These are phyloP conservation scores for Thymelicus lineola DNA, from an alignment of 2,888 invertebrate genomes.

Conservation along the genomic window DNA sequence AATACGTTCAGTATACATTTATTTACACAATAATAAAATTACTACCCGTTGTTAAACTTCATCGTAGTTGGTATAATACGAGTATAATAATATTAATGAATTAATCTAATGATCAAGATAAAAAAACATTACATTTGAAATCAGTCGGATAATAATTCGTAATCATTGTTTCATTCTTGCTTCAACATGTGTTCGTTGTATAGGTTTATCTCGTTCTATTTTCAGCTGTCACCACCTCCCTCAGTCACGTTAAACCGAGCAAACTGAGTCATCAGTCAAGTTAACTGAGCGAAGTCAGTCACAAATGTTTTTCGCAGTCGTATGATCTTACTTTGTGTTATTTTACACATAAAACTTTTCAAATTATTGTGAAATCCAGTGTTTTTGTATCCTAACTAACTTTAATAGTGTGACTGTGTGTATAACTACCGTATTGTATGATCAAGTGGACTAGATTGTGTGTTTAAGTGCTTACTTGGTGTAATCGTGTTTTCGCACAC, in stretches of 20 bases:
- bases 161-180: constrained; percentile 43
- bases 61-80: neutral
- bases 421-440: constrained; percentile 35
- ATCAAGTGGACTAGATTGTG: constrained; percentile 40
- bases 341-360: constrained; percentile 54
- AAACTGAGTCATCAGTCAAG: constrained; percentile 79
- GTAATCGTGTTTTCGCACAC: constrained; percentile 44
- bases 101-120: too few species aligned
- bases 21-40: neutral
- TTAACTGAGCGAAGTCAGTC: constrained; percentile 75
- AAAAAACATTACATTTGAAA: too few species aligned
- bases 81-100: too few species aligned
- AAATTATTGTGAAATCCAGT: constrained; percentile 55
- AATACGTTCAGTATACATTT: neutral
- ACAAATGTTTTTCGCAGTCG: constrained; percentile 64
- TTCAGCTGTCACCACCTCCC: constrained; percentile 51
- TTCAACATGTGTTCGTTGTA: constrained; percentile 50
- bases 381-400: constrained; percentile 40
- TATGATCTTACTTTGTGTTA: constrained; percentile 62
- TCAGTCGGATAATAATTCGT: constrained; percentile 15
- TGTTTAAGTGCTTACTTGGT: constrained; percentile 26
- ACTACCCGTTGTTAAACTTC: too few species aligned
- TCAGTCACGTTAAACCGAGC: constrained; percentile 53
- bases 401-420: constrained; percentile 46
- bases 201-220: constrained; percentile 57